A percentile compares a stretch with the other conserved stretches of the same genome.
Conservation (phyloP, 2,797 vertebrate species). For the Pseudomugil gertrudae region DNA sequence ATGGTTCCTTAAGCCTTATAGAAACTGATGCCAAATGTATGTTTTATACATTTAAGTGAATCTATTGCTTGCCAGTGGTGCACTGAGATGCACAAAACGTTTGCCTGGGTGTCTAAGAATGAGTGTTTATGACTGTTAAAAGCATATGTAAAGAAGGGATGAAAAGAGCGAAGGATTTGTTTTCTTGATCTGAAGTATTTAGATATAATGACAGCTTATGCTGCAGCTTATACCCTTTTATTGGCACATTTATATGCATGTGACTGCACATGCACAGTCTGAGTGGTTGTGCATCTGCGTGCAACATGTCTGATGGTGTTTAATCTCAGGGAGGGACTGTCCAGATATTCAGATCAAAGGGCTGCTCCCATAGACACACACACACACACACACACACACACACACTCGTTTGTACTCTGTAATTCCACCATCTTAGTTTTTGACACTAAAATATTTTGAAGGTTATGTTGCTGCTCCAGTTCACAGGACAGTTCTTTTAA, state of each 20-base stretch:
- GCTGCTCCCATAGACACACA: conserved; percentile 14
- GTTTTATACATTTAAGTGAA: conserved; percentile 36
- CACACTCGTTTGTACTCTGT: conserved; percentile 51
- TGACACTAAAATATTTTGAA: conserved; percentile 37
- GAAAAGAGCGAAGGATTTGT: conserved; percentile 11
- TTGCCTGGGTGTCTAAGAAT: background rate
- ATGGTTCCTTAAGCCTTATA: conserved; percentile 17
- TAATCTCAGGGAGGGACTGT: conserved; percentile 52
- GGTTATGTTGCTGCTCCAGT: conserved; percentile 4
- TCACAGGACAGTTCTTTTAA: conserved; percentile 15
- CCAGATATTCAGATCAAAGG: conserved; percentile 61
- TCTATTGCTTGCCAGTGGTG: conserved; percentile 31
- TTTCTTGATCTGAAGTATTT: background rate
- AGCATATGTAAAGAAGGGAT: background rate
- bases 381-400: too few species aligned
- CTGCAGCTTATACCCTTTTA: conserved; percentile 1
- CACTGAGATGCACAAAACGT: conserved; percentile 18
- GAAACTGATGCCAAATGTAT: conserved; percentile 30
- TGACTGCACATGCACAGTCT: background rate
- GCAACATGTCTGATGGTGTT: conserved; percentile 44
- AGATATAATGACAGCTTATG: background rate
- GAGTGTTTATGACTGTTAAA: conserved; percentile 4
- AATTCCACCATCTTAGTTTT: conserved; percentile 50
- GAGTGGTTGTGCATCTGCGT: conserved; percentile 12
- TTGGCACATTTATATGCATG: background rate